phyloP scores from a whole-genome alignment of 2,888 invertebrate species.

The Sphecodes monilicornis region DNA sequence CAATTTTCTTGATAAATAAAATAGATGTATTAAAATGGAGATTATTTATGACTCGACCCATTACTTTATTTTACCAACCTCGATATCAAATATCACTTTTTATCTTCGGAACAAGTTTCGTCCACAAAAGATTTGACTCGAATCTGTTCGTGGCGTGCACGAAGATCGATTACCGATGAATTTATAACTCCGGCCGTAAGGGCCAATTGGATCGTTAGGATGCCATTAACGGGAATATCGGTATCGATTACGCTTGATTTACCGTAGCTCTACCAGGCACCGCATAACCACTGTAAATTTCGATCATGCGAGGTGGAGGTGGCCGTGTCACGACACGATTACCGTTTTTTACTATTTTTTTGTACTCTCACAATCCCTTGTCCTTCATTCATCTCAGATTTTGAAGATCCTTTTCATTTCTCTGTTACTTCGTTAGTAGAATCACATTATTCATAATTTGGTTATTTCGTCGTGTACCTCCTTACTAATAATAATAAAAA shows the following conservation, averaged over 20 bases:
- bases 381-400: not conserved
- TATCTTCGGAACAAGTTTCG: not conserved
- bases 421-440: not conserved
- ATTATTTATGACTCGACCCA: not conserved
- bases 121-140: constrained; percentile 21
- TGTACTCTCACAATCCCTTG: constrained; percentile 14
- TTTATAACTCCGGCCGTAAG: constrained; percentile 23
- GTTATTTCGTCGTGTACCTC: not conserved
- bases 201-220: constrained; percentile 38
- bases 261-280: constrained; percentile 21
- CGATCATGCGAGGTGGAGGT: not conserved
- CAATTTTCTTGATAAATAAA: not conserved
- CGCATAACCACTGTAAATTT: constrained; percentile 25
- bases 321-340: not conserved
- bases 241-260: constrained; percentile 56
- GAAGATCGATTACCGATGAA: constrained; percentile 47
- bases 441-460: not conserved
- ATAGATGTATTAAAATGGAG: not conserved
- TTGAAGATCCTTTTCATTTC: not conserved
- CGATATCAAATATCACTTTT: not conserved
- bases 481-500: not conserved
- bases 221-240: constrained; percentile 42
- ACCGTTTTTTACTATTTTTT: constrained; percentile 4
- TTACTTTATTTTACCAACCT: not conserved
- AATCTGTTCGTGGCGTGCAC: constrained; percentile 21